Conservation (phyloP, 2,888 invertebrate species). For the Oscheius sp. region DNA sequence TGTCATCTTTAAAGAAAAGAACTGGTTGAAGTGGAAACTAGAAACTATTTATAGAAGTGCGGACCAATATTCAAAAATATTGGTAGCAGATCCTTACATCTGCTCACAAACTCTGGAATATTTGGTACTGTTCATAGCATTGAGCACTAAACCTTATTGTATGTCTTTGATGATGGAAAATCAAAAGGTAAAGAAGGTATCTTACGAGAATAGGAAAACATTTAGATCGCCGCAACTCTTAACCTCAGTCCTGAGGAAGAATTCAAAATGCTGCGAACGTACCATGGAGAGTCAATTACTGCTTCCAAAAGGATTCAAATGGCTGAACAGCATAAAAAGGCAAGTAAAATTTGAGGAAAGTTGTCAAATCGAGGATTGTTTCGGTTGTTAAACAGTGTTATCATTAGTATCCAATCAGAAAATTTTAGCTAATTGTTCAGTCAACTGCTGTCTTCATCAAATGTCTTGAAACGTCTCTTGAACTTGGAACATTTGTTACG, state of each 20-base stretch:
- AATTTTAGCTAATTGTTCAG: not conserved
- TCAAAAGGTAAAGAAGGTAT: not conserved
- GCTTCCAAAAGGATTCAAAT: not conserved
- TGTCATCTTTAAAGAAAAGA: constrained; percentile 1
- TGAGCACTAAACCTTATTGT: constrained; percentile 10
- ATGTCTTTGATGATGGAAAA: constrained; percentile 4
- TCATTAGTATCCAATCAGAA: not conserved
- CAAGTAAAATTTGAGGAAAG: not conserved
- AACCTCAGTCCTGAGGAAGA: constrained; percentile 9
- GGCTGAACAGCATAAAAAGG: not conserved
- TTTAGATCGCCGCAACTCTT: constrained; percentile 2
- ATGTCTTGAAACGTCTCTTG: not conserved
- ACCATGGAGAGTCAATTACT: not conserved
- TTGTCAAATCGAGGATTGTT: not conserved
- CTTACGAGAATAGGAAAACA: too few relatives aligned
- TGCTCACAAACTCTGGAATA: not conserved
- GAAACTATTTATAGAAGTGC: not conserved
- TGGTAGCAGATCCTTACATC: not conserved
- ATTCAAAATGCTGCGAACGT: not conserved
- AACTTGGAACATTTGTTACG: not conserved
- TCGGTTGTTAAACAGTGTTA: not conserved
- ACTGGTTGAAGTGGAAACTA: not conserved
- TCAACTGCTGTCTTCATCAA: constrained; percentile 2
- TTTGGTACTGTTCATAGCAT: not conserved
- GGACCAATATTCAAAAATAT: not conserved